Evolutionary conservation across 2,888 invertebrate genomes (phyloP), one percentile per base, ranked within the genome.

Genomic region (Drosophila subsilvestris): DNA sequence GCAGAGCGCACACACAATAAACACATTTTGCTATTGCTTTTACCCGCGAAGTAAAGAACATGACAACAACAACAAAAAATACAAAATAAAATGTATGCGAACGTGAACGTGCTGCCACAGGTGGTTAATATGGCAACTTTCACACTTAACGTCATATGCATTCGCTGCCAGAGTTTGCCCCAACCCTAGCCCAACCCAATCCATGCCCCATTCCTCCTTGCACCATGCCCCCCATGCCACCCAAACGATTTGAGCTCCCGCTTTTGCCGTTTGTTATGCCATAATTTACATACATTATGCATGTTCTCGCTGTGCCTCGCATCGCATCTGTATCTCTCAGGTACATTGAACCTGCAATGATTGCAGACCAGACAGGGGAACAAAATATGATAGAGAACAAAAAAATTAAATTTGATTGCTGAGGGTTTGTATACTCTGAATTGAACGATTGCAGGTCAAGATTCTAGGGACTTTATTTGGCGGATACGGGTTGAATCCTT

Each of bases 281-380:
- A 86, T 78, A 82, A 84, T 84, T 83, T 83, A 82, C 88, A 88
- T 83, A 86, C 74, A 88, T 88, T 86, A 83, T 79, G 80, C 80
- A 88, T 84, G 88, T 75, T 88, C 72, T 75, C 25, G 50, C 71
- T 44, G 42, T 14, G 37, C 48, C 42, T 27, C 37, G 25, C 25
- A 25, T 25, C 25, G 25, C 25, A 25, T 17, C 68, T 50, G 49
- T 44, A 54, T 72, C 54, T 47, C 65, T 44, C 83, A 77, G 86
- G 88, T 84, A 78, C 83, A 83, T 84, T 84, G 83, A 84, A 84
- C 83, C 83, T 75, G 80, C 72, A 78, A 76, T 82, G 73, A 82
- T 84, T 88, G 74, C 70, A 63, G 61, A 43, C 55, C 57, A 54
- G 25, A 27, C 18, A 37, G 43, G 37, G 43, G 10, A 61, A 61